Evolutionary conservation across 2,888 invertebrate genomes (phyloP).

Genomic region (Tetramorium bicarinatum): DNA sequence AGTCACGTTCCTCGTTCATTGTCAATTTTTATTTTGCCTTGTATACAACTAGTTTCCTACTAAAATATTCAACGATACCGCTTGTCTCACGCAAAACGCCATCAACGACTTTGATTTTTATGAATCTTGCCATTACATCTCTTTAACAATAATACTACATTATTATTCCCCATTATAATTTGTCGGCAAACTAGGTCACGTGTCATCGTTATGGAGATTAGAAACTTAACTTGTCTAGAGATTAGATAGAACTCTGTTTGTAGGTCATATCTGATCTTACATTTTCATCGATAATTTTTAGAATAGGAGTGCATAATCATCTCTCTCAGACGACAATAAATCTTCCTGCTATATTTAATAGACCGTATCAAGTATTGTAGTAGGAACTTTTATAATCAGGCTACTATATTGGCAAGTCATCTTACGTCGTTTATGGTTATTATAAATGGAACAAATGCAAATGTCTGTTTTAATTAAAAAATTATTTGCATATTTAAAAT

Average conservation of each 20-base stretch:
- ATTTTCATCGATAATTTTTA: conserved; percentile 23
- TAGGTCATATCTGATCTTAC: conserved; percentile 33
- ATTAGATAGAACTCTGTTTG: conserved; percentile 22
- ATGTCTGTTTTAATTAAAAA: conserved; percentile 1
- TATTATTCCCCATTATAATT: conserved; percentile 13
- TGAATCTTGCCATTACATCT: neutral
- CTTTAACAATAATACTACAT: neutral
- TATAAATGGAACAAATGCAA: neutral
- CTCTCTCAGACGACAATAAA: conserved; percentile 35
- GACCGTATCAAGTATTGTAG: conserved; percentile 64
- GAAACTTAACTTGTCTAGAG: neutral
- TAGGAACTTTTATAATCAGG: conserved; percentile 40
- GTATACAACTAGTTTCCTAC: neutral
- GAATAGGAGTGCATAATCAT: neutral
- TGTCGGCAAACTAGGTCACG: neutral
- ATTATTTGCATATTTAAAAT: neutral
- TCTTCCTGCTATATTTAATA: conserved; percentile 61
- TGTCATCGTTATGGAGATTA: neutral
- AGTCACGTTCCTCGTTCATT: conserved; percentile 55
- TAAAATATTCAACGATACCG: conserved; percentile 5
- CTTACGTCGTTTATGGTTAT: neutral
- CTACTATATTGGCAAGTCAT: conserved; percentile 44
- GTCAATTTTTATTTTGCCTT: conserved; percentile 45
- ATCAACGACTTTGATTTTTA: neutral
- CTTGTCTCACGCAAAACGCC: neutral